Percentiles rank a stretch among this genome's conserved stretches.
phyloP scores from a whole-genome alignment of 1,140 invertebrate genomes.

The Vanessa atalanta region DNA sequence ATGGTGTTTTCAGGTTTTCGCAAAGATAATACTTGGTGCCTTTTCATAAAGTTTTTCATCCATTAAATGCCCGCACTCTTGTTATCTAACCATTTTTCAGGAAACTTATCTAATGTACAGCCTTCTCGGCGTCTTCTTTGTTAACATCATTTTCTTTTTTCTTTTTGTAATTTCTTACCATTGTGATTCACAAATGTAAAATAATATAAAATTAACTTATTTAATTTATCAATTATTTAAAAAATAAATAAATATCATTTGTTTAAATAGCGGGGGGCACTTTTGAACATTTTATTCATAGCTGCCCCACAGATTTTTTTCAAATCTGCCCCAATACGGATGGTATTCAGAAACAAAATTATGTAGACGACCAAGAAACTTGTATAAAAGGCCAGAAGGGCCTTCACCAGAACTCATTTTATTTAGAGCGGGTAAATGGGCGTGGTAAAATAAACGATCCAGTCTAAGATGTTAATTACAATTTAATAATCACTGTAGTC shows the following conservation, averaged over 20 bases:
- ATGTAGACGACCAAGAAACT: too few relatives aligned
- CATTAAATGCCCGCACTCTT: slow-evolving; percentile 62
- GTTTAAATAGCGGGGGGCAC: neutral
- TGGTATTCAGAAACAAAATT: too few relatives aligned
- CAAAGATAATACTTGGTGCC: slow-evolving; percentile 58
- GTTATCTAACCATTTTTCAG: slow-evolving; percentile 58
- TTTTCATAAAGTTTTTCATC: slow-evolving; percentile 65
- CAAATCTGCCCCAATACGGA: too few relatives aligned
- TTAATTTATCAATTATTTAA: neutral
- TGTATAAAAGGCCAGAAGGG: too few relatives aligned
- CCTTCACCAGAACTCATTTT: too few relatives aligned
- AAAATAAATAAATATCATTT: neutral
- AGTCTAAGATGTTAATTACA: too few relatives aligned
- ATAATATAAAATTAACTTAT: neutral
- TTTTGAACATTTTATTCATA: neutral
- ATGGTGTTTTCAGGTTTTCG: slow-evolving; percentile 70
- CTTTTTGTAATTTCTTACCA: neutral
- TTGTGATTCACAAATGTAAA: neutral
- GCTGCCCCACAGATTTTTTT: neutral
- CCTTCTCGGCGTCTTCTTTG: neutral
- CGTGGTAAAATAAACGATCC: too few relatives aligned
- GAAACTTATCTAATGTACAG: slow-evolving; percentile 39
- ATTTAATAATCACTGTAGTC: too few relatives aligned
- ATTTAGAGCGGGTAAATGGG: too few relatives aligned
- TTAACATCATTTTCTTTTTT: neutral